phyloP scores from a whole-genome alignment of 2,888 invertebrate genomes.

The Ormyrus thymus region DNA sequence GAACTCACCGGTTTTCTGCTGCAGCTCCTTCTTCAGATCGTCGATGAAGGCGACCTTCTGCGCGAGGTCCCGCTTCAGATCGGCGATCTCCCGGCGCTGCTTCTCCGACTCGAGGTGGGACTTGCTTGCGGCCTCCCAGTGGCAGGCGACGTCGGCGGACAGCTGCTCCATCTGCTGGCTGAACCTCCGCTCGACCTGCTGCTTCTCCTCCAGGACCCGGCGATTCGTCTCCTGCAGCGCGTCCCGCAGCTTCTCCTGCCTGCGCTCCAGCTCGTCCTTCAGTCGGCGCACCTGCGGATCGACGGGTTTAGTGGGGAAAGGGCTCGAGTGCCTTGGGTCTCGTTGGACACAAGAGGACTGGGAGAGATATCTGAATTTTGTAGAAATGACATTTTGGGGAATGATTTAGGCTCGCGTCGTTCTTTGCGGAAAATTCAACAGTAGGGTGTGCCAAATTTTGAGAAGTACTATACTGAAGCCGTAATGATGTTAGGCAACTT shows the following conservation, averaged over 20 bases:
- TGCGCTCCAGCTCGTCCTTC: slow-evolving; percentile 85
- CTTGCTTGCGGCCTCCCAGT: slow-evolving; percentile 88
- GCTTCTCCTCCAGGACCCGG: slow-evolving; percentile 83
- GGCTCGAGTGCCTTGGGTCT: too few relatives aligned
- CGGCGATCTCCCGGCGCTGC: slow-evolving; percentile 85
- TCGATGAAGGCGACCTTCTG: slow-evolving; percentile 86
- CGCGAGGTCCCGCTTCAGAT: slow-evolving; percentile 85
- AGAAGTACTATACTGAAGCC: too few relatives aligned
- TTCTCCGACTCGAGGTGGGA: slow-evolving; percentile 84
- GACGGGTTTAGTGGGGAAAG: too few relatives aligned
- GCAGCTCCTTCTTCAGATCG: slow-evolving; percentile 87
- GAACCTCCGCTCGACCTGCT: slow-evolving; percentile 84
- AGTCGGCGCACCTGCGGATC: slow-evolving; percentile 76
- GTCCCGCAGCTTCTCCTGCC: slow-evolving; percentile 85
- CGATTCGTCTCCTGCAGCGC: slow-evolving; percentile 81
- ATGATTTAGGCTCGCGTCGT: too few relatives aligned
- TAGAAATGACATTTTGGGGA: too few relatives aligned
- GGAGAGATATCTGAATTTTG: too few relatives aligned
- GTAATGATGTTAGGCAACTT: too few relatives aligned
- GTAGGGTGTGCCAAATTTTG: too few relatives aligned
- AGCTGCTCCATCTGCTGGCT: slow-evolving; percentile 85
- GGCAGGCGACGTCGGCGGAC: slow-evolving; percentile 85
- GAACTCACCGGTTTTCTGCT: slow-evolving; percentile 77
- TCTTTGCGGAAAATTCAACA: too few relatives aligned
- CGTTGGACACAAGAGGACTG: too few relatives aligned